Percentiles rank a stretch among this genome's conserved stretches.
Conservation (phyloP, 2,888 invertebrate species). For the Neuroscelio doddi region DNA sequence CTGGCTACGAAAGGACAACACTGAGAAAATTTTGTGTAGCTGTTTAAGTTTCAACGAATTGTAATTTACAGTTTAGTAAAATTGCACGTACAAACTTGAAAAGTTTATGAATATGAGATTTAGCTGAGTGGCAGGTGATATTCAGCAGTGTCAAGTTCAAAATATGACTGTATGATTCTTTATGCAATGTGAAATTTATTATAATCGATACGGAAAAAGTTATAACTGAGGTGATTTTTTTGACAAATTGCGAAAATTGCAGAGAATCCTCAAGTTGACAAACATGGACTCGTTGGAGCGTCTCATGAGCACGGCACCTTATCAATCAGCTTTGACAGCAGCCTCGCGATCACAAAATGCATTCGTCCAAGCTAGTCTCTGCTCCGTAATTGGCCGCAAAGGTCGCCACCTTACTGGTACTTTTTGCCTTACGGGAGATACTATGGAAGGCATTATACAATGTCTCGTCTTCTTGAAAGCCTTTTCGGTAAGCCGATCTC, state of each 20-base stretch:
- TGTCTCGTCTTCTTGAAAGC: conserved; percentile 94
- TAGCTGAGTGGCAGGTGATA: no score
- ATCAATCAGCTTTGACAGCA: conserved; percentile 79
- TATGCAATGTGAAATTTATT: no score
- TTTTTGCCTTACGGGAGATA: conserved; percentile 91
- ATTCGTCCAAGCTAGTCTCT: conserved; percentile 79
- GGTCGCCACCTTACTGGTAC: conserved; percentile 90
- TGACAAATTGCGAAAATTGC: conserved; percentile 1
- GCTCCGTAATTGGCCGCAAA: conserved; percentile 82
- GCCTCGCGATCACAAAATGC: conserved; percentile 78
- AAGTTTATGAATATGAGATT: no score
- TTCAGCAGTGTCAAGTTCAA: no score
- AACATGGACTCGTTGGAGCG: conserved; percentile 88
- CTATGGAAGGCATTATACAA: conserved; percentile 95
- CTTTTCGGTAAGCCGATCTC: conserved; percentile 85
- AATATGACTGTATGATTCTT: no score
- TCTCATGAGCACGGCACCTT: conserved; percentile 82
- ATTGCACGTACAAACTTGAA: no score
- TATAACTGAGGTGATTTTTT: background rate
- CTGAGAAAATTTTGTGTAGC: no score
- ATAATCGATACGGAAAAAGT: background rate
- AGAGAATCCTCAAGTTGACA: conserved; percentile 47
- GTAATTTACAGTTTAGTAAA: no score
- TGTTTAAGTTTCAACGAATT: no score
- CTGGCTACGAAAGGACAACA: no score